phyloP scores from a whole-genome alignment of 1,140 invertebrate species.

The Pseudobourletiella spinata region DNA sequence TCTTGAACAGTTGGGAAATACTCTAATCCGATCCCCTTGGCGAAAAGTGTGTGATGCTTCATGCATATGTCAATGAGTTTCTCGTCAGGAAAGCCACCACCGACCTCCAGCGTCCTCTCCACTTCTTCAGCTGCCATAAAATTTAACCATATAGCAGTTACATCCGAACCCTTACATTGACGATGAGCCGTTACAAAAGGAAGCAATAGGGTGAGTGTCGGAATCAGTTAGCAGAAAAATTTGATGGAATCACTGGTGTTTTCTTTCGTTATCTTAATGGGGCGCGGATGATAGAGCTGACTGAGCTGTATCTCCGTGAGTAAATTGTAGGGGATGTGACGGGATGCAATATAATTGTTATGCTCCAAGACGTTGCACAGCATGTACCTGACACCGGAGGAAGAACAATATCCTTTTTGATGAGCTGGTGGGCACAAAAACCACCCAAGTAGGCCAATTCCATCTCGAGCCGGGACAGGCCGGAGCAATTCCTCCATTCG shows the following conservation, averaged over 20 bases:
- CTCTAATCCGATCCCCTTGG: conserved; percentile 82
- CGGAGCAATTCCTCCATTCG: conserved; percentile 61
- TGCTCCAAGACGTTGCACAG: too few relatives aligned
- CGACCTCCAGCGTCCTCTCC: conserved; percentile 53
- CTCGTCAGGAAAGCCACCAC: conserved; percentile 51
- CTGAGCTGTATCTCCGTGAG: too few relatives aligned
- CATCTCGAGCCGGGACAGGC: conserved; percentile 70
- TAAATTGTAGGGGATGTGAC: too few relatives aligned
- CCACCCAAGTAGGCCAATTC: conserved; percentile 84
- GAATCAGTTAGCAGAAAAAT: too few relatives aligned
- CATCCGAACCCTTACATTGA: too few relatives aligned
- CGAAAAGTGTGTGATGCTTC: conserved; percentile 63
- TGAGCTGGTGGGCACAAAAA: conserved; percentile 76
- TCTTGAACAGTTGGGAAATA: conserved; percentile 77
- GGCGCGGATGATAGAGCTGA: too few relatives aligned
- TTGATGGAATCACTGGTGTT: not conserved
- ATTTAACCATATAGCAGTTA: conserved; percentile 8
- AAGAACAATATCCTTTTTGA: conserved; percentile 72
- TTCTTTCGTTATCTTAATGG: too few relatives aligned
- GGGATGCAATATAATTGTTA: too few relatives aligned
- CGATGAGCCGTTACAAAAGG: too few relatives aligned
- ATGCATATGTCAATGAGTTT: conserved; percentile 60
- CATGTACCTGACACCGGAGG: conserved; percentile 57
- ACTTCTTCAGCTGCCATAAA: conserved; percentile 54
- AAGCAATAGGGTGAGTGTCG: too few relatives aligned